Base-by-base conservation (phyloP, 1,140 invertebrate species). In the Uloborus diversus region DNA sequence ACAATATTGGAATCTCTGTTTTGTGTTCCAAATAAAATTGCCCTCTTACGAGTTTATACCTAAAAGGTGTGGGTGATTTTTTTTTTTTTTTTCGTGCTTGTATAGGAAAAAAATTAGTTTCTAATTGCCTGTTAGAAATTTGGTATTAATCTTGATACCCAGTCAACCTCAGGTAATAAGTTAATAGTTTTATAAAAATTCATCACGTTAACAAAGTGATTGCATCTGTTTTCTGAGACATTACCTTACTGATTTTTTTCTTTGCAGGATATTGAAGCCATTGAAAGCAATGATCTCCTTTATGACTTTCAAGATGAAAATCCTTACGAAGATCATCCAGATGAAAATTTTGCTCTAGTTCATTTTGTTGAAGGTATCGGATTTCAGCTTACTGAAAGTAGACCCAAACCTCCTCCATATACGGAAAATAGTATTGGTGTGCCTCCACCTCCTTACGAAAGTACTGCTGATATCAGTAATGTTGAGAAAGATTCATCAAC, bases 331-430 rank as follows among this genome's bases (percentile, higher is more conserved):
- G 56, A 57, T 28, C 68, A 37, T 35, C 37, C 42, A 17, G 42
- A 64, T 28, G 61, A 76, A 25, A 56, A 56, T 56, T 76, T 64
- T 33, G 59, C 57, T 5, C 64, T 66, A 1, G 4, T 33, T 5
- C 66, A 53, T 42, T 78, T 62, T 47, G 62, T 57, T 1, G 33
- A 47, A 30, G 64, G 75, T 17, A 23, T 32, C 47, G 61, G 61
- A 30, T 66, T 42, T 59, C 13, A 57, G 33, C 14, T 78, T 42
- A 35, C 33, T 28, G 75, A 66, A 42, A 27, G 35, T 68, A 35
- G 64, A 23, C 75, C 75, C 17, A 78, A 78, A 32, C 75, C 75
- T n/a, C 75, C 75, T 68, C 75, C 75, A 17, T 78, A 78, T 17
- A 78, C 75, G 17, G 75, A 78, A 57, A 66, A 78, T 68, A 35